Base-by-base conservation (phyloP, 2,888 invertebrate species). In the Cryptocephalus moraei region DNA sequence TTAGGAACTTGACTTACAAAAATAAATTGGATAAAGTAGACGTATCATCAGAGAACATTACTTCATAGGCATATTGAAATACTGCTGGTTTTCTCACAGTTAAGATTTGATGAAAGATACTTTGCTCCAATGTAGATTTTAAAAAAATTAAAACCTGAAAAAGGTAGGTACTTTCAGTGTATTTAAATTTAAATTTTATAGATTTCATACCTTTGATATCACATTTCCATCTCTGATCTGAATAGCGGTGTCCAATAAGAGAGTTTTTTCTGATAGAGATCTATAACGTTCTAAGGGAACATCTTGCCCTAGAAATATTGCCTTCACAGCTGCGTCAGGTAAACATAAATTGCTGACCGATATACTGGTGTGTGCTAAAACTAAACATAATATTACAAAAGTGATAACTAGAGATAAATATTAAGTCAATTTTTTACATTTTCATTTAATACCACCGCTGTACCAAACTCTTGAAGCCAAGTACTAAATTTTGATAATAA, bases 41-140 rank as follows among this genome's bases (percentile, higher is more conserved):
- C n/a, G 6, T 11, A n/a, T 36, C 11, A 36, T 12, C 12, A 36
- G n/a, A 11, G 12, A 36, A 12, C 36, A 2, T 36, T 4, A 36
- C 4, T n/a, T 36, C 11, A 36, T 36, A 36, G 12, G 36, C 36
- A 36, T 36, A 36, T n/a, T 36, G 36, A 11, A 11, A 11, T 36
- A 36, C 3, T 4, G 36, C 36, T 36, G 12, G 33, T 46, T 44
- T 42, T 45, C 54, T 47, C 41, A 49, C 46, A 42, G 38, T 36
- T 49, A 32, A 43, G 14, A 39, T 32, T 33, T n/a, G 33, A 32
- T 32, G 33, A 36, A 36, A 36, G 6, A 36, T 36, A 36, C n/a
- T 11, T 36, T 6, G 12, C 36, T 36, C 36, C 36, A 36, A 12
- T 36, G 36, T 36, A 36, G 36, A 36, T 36, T 36, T 36, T 36